Base-by-base conservation (phyloP, 2,888 invertebrate genomes). In the Hymenopus coronatus region DNA sequence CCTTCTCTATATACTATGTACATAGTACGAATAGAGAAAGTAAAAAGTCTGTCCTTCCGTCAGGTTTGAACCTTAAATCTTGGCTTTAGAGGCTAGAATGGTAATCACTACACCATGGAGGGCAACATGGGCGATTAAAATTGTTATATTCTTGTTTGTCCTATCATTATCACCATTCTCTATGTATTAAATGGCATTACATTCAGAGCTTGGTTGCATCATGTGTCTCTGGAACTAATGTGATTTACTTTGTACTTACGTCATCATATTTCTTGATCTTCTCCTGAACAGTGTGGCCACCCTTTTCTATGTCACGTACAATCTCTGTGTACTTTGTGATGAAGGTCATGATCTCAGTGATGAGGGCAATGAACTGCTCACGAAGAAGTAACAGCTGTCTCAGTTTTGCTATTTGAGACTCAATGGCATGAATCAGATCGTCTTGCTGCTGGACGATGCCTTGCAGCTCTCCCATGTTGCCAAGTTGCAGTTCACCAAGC, bases 231-330 rank as follows among this genome's bases (percentile, higher is more conserved):
- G n/a, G n/a, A n/a, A n/a, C n/a, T n/a, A n/a, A n/a, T n/a, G n/a
- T n/a, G n/a, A n/a, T n/a, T n/a, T n/a, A 33, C 6, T 7, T 33
- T 6, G 7, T 33, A 91, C 91, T 91, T 89, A 92, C 96, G 91
- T 97, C 97, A 92, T 98, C 97, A 91, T 98, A 98, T 88, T 96
- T 96, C 92, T 96, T 97, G 88, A 98, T 97, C 92, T 98, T 98
- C 83, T 98, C 97, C 92, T 97, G 97, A 15, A 97, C 95, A 0
- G 97, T 96, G 88, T 96, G 96, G 20, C 96, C 97, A 0, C 97
- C 96, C 92, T 96, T 96, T 92, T 98, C 98, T 91, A 98, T 97
- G 91, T 98, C 97, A 15, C 96, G 94, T 0, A 98, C 96, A 3
- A 98, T 95, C 92, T 97, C 97, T 0, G 97, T 97, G 92, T 98